phyloP scores from a whole-genome alignment of 23 tunicate genomes.

The Diplosoma virens region DNA sequence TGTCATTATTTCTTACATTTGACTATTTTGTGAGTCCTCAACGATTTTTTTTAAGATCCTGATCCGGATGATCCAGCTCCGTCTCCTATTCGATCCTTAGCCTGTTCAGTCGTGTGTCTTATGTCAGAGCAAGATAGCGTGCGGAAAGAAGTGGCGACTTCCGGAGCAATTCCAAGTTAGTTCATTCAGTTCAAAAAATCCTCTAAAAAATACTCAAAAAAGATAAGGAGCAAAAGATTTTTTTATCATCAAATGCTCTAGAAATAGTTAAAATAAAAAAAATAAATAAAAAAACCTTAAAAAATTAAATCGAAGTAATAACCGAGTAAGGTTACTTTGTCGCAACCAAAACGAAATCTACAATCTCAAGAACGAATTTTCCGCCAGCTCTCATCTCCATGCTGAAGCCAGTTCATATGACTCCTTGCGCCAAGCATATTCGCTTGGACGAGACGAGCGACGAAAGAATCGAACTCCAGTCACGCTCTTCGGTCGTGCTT shows the following conservation, averaged over 20 bases:
- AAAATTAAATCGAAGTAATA: no score
- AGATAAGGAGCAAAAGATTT: no score
- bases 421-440: background rate
- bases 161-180: slow-evolving; percentile 80
- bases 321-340: no score
- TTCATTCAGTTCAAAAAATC: background rate
- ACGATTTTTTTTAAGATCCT: no score
- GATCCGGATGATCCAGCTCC: background rate
- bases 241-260: no score
- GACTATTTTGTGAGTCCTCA: no score
- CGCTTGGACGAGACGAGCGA: slow-evolving; percentile 4
- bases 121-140: slow-evolving; percentile 75
- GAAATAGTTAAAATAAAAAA: no score
- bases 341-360: no score
- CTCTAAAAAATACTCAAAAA: no score
- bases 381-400: slow-evolving; percentile 55
- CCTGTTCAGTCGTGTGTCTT: slow-evolving; percentile 82
- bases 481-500: slow-evolving; percentile 90
- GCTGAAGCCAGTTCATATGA: slow-evolving; percentile 22
- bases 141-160: slow-evolving; percentile 38
- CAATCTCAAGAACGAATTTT: no score
- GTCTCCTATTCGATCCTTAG: slow-evolving; percentile 72
- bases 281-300: no score
- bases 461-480: slow-evolving; percentile 76
- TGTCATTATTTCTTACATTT: no score